Evolutionary conservation across 2,888 invertebrate genomes (phyloP), one percentile per base, ranked within the genome.

Genomic region (Phengaris alcon): DNA sequence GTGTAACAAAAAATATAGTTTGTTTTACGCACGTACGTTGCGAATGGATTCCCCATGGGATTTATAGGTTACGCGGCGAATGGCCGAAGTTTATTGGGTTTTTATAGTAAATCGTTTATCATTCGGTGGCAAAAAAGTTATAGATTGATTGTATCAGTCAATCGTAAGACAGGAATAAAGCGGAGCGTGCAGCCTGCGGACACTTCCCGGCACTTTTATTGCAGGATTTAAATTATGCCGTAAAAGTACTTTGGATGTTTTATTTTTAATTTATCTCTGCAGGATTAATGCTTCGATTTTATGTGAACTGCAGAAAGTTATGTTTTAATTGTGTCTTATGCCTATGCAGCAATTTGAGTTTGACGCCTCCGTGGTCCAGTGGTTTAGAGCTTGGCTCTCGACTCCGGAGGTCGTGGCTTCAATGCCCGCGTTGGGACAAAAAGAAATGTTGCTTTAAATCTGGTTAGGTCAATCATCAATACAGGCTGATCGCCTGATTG

Each of bases 1-100:
- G 54, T 72, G 35, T 54, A 72, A 35, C 72, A 72, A 72, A 72
- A 70, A 72, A 84, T 83, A 84, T 81, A 82, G 82, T 83, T 82
- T 82, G 87, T 87, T 90, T 88, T 86, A 90, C 86, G 90, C 90
- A 89, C 90, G 89, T 89, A 87, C 83, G 79, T 82, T 81, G 81
- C 84, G 84, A 88, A 89, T 88, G 85, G 86, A 84, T 84, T 85
- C 81, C 82, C 84, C 87, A 87, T 88, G 86, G 86, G 86, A 88
- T 85, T 85, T 87, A 86, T 86, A 87, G 86, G 87, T 88, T 88
- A 72, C 90, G 87, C 87, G 87, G 82, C 81, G 81, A 86, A 87
- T 87, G 87, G 85, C 83, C 82, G 79, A 76, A 79, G 76, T 80
- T 79, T 80, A 79, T 79, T 79, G 80, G 73, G 78, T 78, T 80